Base-by-base conservation (phyloP, 1,140 invertebrate species). In the Hypothenemus hampei region DNA sequence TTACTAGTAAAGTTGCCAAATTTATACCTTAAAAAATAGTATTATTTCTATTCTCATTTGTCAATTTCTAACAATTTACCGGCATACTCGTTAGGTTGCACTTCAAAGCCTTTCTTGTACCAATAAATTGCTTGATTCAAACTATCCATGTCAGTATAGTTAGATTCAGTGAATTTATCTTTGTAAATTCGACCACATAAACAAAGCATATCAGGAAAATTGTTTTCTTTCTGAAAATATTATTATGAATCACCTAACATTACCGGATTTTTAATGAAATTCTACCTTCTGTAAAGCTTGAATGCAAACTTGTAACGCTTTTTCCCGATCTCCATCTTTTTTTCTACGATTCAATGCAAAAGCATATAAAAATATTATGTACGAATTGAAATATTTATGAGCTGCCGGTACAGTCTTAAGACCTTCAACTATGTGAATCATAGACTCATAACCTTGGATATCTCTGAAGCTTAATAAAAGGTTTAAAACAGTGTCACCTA, bases 181-280 rank as follows among this genome's bases (percentile, higher is more conserved):
- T 99, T 99, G 71, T 98, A 98, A 68, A 99, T 98, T 51, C 97
- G 81, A 1, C 97, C 97, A 73, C 95, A 98, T 1, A 99, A 78
- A 69, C 97, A 98, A n/a, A 99, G 72, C 83, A 98, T 95, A 72
- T 99, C 97, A 0, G 89, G 89, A 66, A 94, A 91, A 69, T 91
- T 83, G 72, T 95, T 94, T 72, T 96, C 92, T 72, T 93, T 90
- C 67, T 68, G 53, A 46, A 65, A 63, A 40, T n/a, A n/a, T n/a
- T n/a, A 45, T 15, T 37, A 37, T 13, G 1, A 37, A 46, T 13
- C 3, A 11, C 23, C 5, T 23, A 43, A 43, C 18, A 16, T 41
- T 29, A 48, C 43, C n/a, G n/a, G 21, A 39, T 20, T 26, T 24
- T 18, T 6, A 21, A 18, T 36, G 21, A 37, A 29, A 31, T 20